Evolutionary conservation across 2,113 vertebrate species (phyloP), one percentile per base, ranked within the genome.

Genomic region (Syrmaticus mikado): DNA sequence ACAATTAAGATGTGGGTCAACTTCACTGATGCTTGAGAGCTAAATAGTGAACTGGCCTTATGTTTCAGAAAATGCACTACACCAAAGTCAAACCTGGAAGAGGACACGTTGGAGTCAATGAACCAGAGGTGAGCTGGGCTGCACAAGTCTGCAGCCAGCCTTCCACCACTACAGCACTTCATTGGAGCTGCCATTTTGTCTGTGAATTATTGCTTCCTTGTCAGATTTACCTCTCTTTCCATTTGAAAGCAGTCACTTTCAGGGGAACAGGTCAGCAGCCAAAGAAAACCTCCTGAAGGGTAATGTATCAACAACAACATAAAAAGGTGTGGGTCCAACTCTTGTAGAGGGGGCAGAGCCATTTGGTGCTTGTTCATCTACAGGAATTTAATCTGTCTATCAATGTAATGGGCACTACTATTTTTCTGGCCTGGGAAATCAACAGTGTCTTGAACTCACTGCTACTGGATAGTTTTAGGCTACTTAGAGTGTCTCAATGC

Each of bases 171-270:
- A 45, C 41, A 68, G 70, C 36, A 85, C 66, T 92, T 96, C 81
- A 84, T 86, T 94, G 92, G 55, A 3, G 3, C 75, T 85, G 90
- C 86, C 74, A 89, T 94, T 96, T 93, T 91, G 57, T 48, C 52
- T 74, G 86, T 30, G 67, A 97, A 93, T 95, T 95, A 93, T 82
- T 93, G 87, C 72, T 92, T 91, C 90, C 70, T 92, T 81, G 84
- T 93, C 91, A 89, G 90, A 83, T 95, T 73, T 93, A 87, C 85
- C 78, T 90, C 70, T 82, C 72, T 53, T 66, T 72, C 85, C 61
- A 78, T 84, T 87, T 87, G 61, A 94, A 92, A 97, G 88, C 40
- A 80, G 70, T 82, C 80, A 87, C 53, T 55, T 38, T 38, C 38
- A 38, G n/a, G 57, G 45, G 92, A 97, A 89, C 3, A 89, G 38